A percentile compares a stretch with the other conserved stretches of the same genome.
Conservation (phyloP, 2,797 vertebrate species). For the Pseudochromis fuscus region DNA sequence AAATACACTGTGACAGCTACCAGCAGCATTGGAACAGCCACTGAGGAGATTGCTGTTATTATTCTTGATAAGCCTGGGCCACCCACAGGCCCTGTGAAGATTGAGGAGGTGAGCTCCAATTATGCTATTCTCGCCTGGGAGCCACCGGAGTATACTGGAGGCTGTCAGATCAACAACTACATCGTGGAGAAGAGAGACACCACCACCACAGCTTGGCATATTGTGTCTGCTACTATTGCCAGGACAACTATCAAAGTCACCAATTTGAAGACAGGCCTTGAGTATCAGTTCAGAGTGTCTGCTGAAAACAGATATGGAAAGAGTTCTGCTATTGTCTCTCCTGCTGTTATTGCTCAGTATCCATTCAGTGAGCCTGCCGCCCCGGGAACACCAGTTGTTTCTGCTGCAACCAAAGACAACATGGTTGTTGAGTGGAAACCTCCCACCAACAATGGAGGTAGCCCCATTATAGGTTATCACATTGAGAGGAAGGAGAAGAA, state of each 20-base stretch:
- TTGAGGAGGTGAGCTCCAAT: conserved; percentile 95
- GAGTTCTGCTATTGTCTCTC: conserved; percentile 90
- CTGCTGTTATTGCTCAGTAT: conserved; percentile 91
- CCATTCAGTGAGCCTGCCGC: conserved; percentile 94
- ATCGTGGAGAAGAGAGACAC: conserved; percentile 98
- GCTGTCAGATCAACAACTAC: conserved; percentile 98
- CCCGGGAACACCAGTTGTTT: conserved; percentile 91
- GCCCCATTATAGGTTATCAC: conserved; percentile 94
- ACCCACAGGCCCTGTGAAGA: conserved; percentile 93
- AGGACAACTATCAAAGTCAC: conserved; percentile 96
- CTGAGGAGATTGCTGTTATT: conserved; percentile 91
- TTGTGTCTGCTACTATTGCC: conserved; percentile 97
- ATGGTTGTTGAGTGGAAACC: conserved; percentile 97
- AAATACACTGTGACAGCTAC: conserved; percentile 94
- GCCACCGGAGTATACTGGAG: conserved; percentile 93
- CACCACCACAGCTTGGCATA: conserved; percentile 94
- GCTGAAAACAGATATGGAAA: conserved; percentile 99
- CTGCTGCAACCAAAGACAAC: conserved; percentile 91
- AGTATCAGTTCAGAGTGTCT: conserved; percentile 98
- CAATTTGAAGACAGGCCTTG: conserved; percentile 93
- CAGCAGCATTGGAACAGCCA: conserved; percentile 89
- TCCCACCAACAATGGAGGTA: conserved; percentile 95
- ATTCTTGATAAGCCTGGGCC: conserved; percentile 97
- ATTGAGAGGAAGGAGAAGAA: conserved; percentile 98
- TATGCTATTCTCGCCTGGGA: conserved; percentile 94